phyloP scores from a whole-genome alignment of 2,797 vertebrate species.

The Presbytis comata region DNA sequence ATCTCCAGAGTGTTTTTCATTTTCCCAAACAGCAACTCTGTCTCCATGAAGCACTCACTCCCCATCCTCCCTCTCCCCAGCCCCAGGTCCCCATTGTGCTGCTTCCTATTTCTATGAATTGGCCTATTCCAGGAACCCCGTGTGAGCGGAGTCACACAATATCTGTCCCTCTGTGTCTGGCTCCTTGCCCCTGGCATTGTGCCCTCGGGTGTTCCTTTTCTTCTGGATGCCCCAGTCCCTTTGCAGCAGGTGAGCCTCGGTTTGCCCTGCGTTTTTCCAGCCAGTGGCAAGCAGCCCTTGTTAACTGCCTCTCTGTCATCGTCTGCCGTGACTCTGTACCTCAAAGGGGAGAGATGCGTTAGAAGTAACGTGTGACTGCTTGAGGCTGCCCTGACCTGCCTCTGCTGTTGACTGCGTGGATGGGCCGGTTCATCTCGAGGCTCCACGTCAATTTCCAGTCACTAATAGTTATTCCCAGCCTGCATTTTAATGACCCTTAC shows the following conservation, averaged over 20 bases:
- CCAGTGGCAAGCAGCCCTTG: neutral
- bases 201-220: neutral
- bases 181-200: accelerated
- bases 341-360: neutral
- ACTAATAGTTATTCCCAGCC: accelerated
- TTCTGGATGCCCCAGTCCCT: neutral
- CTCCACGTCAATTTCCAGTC: accelerated
- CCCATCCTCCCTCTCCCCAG: no score
- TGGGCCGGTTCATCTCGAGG: accelerated
- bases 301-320: accelerated
- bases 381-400: accelerated
- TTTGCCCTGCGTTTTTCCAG: neutral
- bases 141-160: accelerated
- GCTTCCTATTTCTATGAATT: neutral
- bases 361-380: neutral
- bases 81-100: accelerated
- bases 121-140: accelerated
- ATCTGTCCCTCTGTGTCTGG: neutral
- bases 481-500: neutral
- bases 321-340: neutral
- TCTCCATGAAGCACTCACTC: accelerated
- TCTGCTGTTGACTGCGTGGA: neutral
- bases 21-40: no score
- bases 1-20: no score
- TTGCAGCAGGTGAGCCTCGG: accelerated